Conservation (phyloP, 1,140 invertebrate genomes). For the Aricia agestis region DNA sequence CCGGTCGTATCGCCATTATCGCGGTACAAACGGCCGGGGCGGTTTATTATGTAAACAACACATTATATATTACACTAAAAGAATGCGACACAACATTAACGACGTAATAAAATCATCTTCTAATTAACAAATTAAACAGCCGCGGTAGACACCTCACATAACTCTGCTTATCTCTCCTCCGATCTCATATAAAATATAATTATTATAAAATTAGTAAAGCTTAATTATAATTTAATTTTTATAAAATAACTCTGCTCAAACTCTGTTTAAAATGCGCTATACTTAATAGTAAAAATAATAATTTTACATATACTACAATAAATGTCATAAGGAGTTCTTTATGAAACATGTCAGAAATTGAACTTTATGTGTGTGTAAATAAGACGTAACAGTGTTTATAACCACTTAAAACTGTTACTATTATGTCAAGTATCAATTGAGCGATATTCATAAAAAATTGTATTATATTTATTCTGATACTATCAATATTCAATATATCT, state of each 20-base stretch:
- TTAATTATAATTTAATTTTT: neutral
- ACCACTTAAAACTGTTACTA: too few species aligned
- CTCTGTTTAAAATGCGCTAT: too few species aligned
- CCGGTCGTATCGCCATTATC: neutral
- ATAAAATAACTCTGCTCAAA: neutral
- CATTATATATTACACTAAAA: neutral
- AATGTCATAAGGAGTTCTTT: too few species aligned
- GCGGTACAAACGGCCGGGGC: neutral
- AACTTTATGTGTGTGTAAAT: neutral
- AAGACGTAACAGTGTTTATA: neutral
- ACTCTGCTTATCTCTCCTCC: neutral
- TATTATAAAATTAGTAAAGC: neutral
- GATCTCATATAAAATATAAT: neutral
- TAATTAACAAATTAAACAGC: slow-evolving; percentile 1
- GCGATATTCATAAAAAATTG: too few species aligned
- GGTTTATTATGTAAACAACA: slow-evolving; percentile 12
- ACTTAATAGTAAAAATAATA: neutral
- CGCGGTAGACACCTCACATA: neutral
- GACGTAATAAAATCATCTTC: neutral
- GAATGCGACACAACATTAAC: slow-evolving; percentile 2
- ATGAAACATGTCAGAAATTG: neutral
- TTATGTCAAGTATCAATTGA: too few species aligned
- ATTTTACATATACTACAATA: neutral
- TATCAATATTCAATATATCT: too few species aligned
- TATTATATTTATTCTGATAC: too few species aligned